Evolutionary conservation across 1,140 invertebrate species (phyloP).

Genomic region (Drosophila hydei): DNA sequence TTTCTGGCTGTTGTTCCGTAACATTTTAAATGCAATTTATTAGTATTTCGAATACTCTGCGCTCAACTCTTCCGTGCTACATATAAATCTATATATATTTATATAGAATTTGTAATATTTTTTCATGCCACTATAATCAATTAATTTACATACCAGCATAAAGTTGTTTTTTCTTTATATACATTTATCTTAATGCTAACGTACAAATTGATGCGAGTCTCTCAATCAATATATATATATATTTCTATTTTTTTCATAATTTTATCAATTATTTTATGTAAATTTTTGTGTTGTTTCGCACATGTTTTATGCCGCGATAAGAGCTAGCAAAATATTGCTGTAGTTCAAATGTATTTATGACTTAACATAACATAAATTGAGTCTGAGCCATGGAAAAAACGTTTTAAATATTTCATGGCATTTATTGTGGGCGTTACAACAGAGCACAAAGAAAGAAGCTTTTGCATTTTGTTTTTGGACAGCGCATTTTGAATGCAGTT

Average conservation of each 20-base stretch:
- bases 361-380: slow-evolving; percentile 17
- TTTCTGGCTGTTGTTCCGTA: slow-evolving; percentile 45
- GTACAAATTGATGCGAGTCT: slow-evolving; percentile 43
- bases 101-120: slow-evolving; percentile 6
- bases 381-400: not conserved
- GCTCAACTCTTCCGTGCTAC: slow-evolving; percentile 12
- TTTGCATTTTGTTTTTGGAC: not conserved
- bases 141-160: slow-evolving; percentile 74
- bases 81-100: not conserved
- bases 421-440: too few species aligned
- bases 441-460: not conserved
- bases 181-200: slow-evolving; percentile 45
- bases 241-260: slow-evolving; percentile 46
- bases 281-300: slow-evolving; percentile 16
- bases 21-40: slow-evolving; percentile 74
- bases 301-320: slow-evolving; percentile 9
- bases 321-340: slow-evolving; percentile 11
- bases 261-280: slow-evolving; percentile 44
- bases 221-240: slow-evolving; percentile 35
- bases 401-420: not conserved
- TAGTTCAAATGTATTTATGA: slow-evolving; percentile 21
- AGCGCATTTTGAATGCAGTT: not conserved
- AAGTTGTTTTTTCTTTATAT: slow-evolving; percentile 49
- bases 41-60: slow-evolving; percentile 69
- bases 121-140: slow-evolving; percentile 54